Base-by-base conservation (phyloP, 92 coral and sea anemone species). In the Palythoa caribaeorum region DNA sequence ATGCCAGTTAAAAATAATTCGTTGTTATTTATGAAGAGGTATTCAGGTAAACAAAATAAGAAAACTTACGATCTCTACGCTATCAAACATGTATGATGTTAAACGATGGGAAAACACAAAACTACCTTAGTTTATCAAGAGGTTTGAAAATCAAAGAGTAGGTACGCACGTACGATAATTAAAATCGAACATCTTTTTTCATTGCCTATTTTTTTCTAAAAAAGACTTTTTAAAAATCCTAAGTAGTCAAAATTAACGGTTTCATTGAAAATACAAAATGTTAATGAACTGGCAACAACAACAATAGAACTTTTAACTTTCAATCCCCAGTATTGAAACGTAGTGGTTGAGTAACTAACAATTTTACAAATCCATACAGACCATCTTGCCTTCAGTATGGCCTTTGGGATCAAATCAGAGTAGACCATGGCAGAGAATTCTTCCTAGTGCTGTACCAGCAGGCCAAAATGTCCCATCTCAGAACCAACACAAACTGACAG, bases 1-100 rank as follows among this genome's bases (percentile, higher is more conserved):
- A 69, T 83, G 87, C 78, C 77, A 68, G 19, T 83, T 4, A 83
- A 83, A 68, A 83, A 83, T 40, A 83, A 83, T n/a, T n/a, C 35
- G 71, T 20, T 15, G 12, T 54, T 54, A 54, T 54, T 54, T 54
- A 54, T 54, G 60, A 54, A 6, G 60, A 54, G 16, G 60, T 54
- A 54, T 54, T 54, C 60, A 54, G 60, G 60, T 54, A 54, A 54
- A 9, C 2, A 54, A 54, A 54, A 54, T 54, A 54, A 54, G 60
- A 54, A 54, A 54, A 54, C 60, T 54, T 54, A 54, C 55, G 55
- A 52, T 52, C 55, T 52, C 55, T 52, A 52, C 9, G 55, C 55
- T 52, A 52, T 9, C 28, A 54, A 54, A 54, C 12, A 3, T 54
- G 60, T 54, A 6, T 4, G 60, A 52, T 2, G 60, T 54, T 54